Conservation (phyloP, 2,113 vertebrate species). For the Hymenochirus boettgeri region DNA sequence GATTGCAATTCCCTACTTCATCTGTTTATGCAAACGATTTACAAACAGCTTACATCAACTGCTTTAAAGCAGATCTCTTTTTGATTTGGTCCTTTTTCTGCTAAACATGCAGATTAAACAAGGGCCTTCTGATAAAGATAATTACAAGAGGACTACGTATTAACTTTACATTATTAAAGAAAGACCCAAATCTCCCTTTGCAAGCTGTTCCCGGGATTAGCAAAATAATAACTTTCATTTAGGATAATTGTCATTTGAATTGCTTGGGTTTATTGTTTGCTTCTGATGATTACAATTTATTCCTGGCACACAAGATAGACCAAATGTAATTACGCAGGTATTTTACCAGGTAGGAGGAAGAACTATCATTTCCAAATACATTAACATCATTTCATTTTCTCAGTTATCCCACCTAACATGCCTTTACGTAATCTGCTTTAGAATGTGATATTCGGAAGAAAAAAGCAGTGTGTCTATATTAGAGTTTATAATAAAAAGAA, state of each 20-base stretch:
- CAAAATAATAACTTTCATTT: constrained; percentile 77
- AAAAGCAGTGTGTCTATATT: no score
- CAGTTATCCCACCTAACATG: no score
- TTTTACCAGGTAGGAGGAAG: constrained; percentile 35
- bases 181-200: constrained; percentile 70
- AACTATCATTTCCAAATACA: constrained; percentile 19
- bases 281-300: constrained; percentile 41
- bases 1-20: constrained; percentile 51
- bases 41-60: constrained; percentile 55
- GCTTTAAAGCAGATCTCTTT: constrained; percentile 48
- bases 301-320: constrained; percentile 27
- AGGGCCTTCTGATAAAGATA: constrained; percentile 70
- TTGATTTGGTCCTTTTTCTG: constrained; percentile 51
- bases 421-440: no score
- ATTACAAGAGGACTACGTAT: constrained; percentile 68
- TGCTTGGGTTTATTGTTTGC: constrained; percentile 43
- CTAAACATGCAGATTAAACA: constrained; percentile 62
- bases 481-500: no score
- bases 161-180: constrained; percentile 75
- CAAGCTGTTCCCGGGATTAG: constrained; percentile 75
- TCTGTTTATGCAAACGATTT: constrained; percentile 55
- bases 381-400: not conserved
- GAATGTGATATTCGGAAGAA: no score
- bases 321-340: constrained; percentile 34
- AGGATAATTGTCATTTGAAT: constrained; percentile 64